Conservation (phyloP, 2,888 invertebrate genomes). For the Macropis europaea region DNA sequence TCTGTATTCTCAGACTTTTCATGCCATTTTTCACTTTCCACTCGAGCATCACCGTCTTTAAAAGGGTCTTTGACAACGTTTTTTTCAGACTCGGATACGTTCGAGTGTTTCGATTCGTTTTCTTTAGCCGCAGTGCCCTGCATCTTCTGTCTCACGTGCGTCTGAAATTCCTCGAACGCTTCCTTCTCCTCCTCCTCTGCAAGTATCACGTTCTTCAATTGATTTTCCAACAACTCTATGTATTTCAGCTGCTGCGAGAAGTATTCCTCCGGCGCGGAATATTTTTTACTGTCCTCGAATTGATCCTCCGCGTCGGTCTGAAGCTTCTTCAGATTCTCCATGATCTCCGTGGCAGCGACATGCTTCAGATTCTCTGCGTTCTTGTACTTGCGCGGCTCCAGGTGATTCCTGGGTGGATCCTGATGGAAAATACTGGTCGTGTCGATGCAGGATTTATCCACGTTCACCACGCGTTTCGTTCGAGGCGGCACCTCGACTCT, state of each 20-base stretch:
- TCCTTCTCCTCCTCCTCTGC: slow-evolving; percentile 71
- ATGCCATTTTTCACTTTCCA: slow-evolving; percentile 62
- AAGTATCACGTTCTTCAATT: slow-evolving; percentile 66
- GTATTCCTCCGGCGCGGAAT: slow-evolving; percentile 68
- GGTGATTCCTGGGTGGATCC: slow-evolving; percentile 59
- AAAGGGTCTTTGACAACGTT: background rate
- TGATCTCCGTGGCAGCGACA: slow-evolving; percentile 64
- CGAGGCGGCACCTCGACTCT: slow-evolving; percentile 67
- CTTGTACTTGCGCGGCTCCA: slow-evolving; percentile 58
- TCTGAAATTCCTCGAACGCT: slow-evolving; percentile 61
- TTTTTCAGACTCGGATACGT: background rate
- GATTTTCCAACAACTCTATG: slow-evolving; percentile 29
- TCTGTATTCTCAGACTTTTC: slow-evolving; percentile 62
- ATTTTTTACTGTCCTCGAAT: slow-evolving; percentile 53
- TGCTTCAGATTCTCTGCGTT: slow-evolving; percentile 61
- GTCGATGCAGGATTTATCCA: slow-evolving; percentile 76
- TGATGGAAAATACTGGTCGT: slow-evolving; percentile 76
- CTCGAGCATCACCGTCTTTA: background rate
- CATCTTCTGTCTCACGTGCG: slow-evolving; percentile 16
- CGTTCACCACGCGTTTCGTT: slow-evolving; percentile 64
- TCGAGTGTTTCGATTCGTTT: background rate
- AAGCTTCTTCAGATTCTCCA: slow-evolving; percentile 70
- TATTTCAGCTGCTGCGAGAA: slow-evolving; percentile 60
- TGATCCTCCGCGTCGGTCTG: slow-evolving; percentile 57
- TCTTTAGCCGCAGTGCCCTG: background rate